phyloP scores from a whole-genome alignment of 53 echinoderm and acorn worm species.

The Echinarachnius parma region DNA sequence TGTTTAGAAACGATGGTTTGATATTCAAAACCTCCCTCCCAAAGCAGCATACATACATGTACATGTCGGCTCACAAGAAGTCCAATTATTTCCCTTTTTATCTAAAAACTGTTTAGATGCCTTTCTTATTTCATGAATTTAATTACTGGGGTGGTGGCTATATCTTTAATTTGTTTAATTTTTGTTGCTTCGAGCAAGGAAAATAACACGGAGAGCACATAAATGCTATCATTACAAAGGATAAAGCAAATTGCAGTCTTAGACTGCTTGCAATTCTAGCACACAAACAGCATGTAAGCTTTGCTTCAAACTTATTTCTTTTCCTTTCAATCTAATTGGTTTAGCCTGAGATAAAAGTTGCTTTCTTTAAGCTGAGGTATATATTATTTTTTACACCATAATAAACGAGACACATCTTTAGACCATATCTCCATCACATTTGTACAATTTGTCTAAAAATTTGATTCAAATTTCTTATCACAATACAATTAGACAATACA shows the following conservation, averaged over 20 bases:
- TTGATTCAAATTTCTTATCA: conserved; percentile 40
- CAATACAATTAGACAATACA: conserved; percentile 31
- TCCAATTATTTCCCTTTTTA: no score
- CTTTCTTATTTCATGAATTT: conserved; percentile 6
- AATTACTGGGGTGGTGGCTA: conserved; percentile 3
- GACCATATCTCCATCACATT: background rate
- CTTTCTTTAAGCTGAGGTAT: conserved; percentile 42
- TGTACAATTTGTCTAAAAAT: conserved; percentile 24
- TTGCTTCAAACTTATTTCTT: conserved; percentile 43
- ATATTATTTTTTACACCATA: conserved; percentile 1
- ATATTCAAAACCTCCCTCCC: background rate
- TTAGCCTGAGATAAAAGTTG: conserved; percentile 49
- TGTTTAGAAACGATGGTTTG: no score
- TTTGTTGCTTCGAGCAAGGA: conserved; percentile 43
- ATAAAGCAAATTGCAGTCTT: conserved; percentile 37
- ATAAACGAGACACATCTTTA: conserved; percentile 16
- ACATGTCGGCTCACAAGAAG: no score
- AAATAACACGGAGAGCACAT: conserved; percentile 18
- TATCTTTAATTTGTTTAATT: background rate
- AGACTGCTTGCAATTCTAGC: conserved; percentile 39
- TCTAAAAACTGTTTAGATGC: no score
- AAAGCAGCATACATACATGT: background rate
- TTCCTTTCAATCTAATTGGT: conserved; percentile 8
- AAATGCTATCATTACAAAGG: background rate
- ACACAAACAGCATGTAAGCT: conserved; percentile 50